Percentiles rank a stretch among this genome's conserved stretches.
These are phyloP conservation scores for Amblyopsis rosae DNA, from an alignment of 2,113 vertebrate genomes.

Conservation along the genomic window DNA sequence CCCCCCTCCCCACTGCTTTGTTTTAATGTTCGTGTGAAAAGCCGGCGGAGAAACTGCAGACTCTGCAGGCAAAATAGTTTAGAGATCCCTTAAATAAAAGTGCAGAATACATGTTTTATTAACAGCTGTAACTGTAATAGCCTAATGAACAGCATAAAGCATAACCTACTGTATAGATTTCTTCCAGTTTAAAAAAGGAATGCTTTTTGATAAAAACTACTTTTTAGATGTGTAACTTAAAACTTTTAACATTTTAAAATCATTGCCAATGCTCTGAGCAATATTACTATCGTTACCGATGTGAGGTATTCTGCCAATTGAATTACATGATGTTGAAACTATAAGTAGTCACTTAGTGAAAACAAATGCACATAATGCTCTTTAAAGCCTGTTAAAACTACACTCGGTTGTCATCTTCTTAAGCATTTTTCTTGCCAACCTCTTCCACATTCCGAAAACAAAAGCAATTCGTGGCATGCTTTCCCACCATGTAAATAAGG, in stretches of 20 bases:
- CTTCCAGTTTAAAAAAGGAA: constrained; percentile 8
- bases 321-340: constrained; percentile 47
- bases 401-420: constrained; percentile 65
- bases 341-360: constrained; percentile 45
- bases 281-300: background rate
- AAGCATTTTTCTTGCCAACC: constrained; percentile 28
- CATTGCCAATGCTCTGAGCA: background rate
- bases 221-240: constrained; percentile 44
- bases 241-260: constrained; percentile 45
- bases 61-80: constrained; percentile 43
- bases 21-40: constrained; percentile 56
- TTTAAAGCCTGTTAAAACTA: constrained; percentile 49
- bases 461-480: constrained; percentile 64
- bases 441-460: constrained; percentile 42
- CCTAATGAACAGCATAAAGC: constrained; percentile 5
- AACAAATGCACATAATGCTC: constrained; percentile 59
- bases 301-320: constrained; percentile 13
- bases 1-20: constrained; percentile 61
- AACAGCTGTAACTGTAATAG: constrained; percentile 3
- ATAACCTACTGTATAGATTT: background rate
- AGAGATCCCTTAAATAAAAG: constrained; percentile 31
- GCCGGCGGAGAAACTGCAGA: constrained; percentile 40
- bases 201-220: constrained; percentile 29
- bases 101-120: constrained; percentile 34
- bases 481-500: constrained; percentile 43